A percentile compares a stretch with the other conserved stretches of the same genome.
Conservation (phyloP, 2,888 invertebrate genomes). For the Acrobasis suavella region DNA sequence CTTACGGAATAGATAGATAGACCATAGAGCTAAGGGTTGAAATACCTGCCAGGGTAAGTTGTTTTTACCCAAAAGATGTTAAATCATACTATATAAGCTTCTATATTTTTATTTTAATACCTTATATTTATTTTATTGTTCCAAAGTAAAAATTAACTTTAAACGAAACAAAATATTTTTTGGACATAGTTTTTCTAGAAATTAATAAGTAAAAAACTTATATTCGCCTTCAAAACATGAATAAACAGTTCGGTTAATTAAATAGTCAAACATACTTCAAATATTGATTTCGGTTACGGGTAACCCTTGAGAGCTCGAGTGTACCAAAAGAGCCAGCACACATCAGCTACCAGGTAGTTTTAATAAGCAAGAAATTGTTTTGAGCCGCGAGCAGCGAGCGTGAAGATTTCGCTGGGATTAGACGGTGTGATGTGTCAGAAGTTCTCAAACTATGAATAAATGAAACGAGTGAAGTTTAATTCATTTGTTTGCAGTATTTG, state of each 20-base stretch:
- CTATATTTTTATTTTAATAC: too few species aligned
- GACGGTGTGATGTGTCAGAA: slow-evolving; percentile 46
- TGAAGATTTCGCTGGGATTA: slow-evolving; percentile 76
- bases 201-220: too few species aligned
- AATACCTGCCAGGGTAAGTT: too few species aligned
- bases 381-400: slow-evolving; percentile 72
- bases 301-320: slow-evolving; percentile 32
- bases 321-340: slow-evolving; percentile 30
- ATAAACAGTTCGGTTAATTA: background rate
- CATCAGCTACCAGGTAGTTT: slow-evolving; percentile 61
- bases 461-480: background rate
- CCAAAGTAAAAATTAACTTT: too few species aligned
- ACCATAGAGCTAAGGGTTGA: too few species aligned
- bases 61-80: too few species aligned
- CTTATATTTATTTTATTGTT: too few species aligned
- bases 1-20: too few species aligned
- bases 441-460: slow-evolving; percentile 53
- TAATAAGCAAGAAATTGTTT: slow-evolving; percentile 80
- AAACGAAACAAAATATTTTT: too few species aligned
- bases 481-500: background rate
- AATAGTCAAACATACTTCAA: slow-evolving; percentile 36
- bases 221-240: too few species aligned
- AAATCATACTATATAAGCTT: too few species aligned
- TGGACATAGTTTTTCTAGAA: too few species aligned
- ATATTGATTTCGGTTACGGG: slow-evolving; percentile 61